Percentiles rank a stretch among this genome's conserved stretches.
These are phyloP conservation scores for Scolopax rusticola DNA, from an alignment of 2,797 vertebrate species.

Conservation along the genomic window DNA sequence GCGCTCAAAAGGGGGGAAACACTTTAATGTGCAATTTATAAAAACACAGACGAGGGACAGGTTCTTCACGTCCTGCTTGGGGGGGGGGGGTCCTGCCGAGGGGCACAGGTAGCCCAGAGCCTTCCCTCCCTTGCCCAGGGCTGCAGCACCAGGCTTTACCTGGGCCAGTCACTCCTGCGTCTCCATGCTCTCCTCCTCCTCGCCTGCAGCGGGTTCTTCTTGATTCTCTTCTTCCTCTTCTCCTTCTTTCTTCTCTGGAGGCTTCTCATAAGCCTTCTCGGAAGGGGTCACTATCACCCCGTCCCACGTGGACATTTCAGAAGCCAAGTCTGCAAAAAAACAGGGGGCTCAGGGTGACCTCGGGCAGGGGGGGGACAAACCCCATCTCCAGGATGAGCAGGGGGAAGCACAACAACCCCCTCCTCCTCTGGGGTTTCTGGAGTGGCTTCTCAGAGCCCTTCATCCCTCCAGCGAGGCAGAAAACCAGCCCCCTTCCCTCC, in stretches of 20 bases:
- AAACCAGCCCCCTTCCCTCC: not conserved
- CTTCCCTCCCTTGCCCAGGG: not conserved
- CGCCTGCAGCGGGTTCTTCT: conserved; percentile 89
- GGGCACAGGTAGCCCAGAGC: not conserved
- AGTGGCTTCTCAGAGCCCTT: not conserved
- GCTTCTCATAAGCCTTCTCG: conserved; percentile 96
- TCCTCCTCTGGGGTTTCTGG: rapidly evolving
- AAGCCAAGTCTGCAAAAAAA: conserved; percentile 84
- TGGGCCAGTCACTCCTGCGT: conserved; percentile 87
- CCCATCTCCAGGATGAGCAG: not conserved
- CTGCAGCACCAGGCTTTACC: not conserved
- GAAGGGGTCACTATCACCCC: conserved; percentile 97
- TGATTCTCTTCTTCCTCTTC: conserved; percentile 94
- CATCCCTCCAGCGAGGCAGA: not conserved
- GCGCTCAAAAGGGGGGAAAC: not conserved
- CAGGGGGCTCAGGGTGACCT: rapidly evolving
- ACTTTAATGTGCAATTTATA: conserved; percentile 35
- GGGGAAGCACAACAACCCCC: rapidly evolving
- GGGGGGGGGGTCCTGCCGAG: not conserved
- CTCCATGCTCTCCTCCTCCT: conserved; percentile 97
- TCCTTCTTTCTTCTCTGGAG: conserved; percentile 95
- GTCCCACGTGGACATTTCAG: conserved; percentile 97
- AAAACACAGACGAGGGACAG: not conserved
- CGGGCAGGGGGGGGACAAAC: rapidly evolving
- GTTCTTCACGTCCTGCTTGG: rapidly evolving